phyloP scores from a whole-genome alignment of 2,113 vertebrate genomes.

The Podocnemis expansa region DNA sequence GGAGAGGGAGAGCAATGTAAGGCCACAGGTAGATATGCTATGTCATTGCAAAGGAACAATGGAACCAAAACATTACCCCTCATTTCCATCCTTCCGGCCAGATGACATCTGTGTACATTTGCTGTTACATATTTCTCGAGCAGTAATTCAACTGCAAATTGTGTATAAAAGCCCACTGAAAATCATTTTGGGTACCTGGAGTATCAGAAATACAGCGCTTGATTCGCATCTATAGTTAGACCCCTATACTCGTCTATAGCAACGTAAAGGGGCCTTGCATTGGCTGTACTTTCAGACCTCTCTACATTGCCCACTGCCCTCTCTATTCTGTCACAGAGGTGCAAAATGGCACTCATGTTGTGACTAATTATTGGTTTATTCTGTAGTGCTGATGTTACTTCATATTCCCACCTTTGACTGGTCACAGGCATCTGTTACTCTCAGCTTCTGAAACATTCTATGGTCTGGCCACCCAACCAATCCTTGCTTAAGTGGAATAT shows the following conservation, averaged over 20 bases:
- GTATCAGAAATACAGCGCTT: background rate
- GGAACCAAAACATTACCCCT: background rate
- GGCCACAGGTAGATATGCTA: background rate
- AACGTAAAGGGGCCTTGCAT: background rate
- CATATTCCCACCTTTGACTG: constrained; percentile 10
- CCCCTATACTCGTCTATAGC: background rate
- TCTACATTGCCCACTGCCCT: background rate
- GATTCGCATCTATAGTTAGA: background rate
- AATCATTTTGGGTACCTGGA: background rate
- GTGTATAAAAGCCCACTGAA: background rate
- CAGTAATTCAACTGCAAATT: background rate
- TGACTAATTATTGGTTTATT: background rate
- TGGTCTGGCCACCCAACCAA: background rate
- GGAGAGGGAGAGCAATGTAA: background rate
- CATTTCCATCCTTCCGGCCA: background rate
- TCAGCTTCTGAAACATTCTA: background rate
- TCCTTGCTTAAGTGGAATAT: background rate
- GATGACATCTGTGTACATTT: background rate
- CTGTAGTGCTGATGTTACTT: constrained; percentile 13
- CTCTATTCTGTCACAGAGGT: background rate
- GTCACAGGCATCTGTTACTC: background rate
- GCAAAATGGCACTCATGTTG: background rate
- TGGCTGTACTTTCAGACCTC: background rate
- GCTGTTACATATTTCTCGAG: background rate
- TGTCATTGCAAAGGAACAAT: background rate